Percentiles rank a stretch among this genome's conserved stretches.
Evolutionary conservation across 35 echinoderm and acorn worm species (phyloP).

Genomic region (Amphiura filiformis): DNA sequence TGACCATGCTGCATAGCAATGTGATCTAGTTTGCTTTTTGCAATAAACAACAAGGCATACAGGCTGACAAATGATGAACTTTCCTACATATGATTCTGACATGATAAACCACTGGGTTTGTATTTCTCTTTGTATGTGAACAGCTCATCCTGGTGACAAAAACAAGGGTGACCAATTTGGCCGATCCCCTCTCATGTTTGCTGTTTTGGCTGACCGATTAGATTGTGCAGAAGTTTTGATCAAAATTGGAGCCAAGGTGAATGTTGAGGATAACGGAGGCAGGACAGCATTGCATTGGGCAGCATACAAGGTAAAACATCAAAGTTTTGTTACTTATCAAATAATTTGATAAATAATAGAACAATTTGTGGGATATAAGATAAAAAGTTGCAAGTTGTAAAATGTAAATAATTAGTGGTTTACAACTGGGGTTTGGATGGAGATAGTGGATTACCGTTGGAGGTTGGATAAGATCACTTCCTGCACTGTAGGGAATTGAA

Average conservation of each 20-base stretch:
- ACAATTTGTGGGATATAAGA: background rate
- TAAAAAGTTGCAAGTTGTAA: background rate
- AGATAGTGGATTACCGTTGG: too few relatives aligned
- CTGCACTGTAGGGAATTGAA: too few relatives aligned
- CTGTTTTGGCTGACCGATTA: conserved; percentile 81
- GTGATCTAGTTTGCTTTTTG: background rate
- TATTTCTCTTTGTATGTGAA: background rate
- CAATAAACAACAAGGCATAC: background rate
- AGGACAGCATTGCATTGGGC: conserved; percentile 96
- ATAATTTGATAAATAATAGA: background rate
- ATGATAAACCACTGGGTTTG: background rate
- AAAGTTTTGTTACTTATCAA: background rate
- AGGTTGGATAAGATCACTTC: too few relatives aligned
- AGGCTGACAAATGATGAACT: background rate
- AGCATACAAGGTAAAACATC: conserved; percentile 73
- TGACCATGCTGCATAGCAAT: background rate
- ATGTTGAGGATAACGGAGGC: conserved; percentile 72
- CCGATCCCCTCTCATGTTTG: conserved; percentile 83
- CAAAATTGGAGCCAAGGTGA: conserved; percentile 81
- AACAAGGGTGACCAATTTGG: conserved; percentile 84
- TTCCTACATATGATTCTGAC: background rate
- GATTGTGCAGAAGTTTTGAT: conserved; percentile 92
- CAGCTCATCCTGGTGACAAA: conserved; percentile 51
- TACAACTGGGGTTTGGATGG: background rate
- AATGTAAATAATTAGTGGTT: background rate